Percentiles rank a stretch among this genome's conserved stretches.
Conservation (phyloP, 2,113 vertebrate genomes). For the Camarhynchus parvulus region DNA sequence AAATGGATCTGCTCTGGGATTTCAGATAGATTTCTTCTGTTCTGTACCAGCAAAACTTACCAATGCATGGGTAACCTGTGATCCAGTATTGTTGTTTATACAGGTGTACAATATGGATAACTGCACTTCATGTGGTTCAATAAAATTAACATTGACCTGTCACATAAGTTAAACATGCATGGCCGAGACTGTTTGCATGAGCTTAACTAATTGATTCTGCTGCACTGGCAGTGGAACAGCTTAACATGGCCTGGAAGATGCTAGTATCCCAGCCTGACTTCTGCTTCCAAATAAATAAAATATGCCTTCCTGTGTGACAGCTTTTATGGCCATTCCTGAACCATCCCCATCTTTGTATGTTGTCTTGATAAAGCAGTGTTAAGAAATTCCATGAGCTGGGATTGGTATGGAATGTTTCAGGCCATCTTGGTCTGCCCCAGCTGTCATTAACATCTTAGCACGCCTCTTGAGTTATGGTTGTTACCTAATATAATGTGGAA, state of each 20-base stretch:
- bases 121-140: neutral
- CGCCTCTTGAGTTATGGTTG: neutral
- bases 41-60: neutral
- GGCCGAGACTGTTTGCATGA: neutral
- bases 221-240: neutral
- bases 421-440: neutral
- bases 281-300: neutral
- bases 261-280: neutral
- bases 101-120: neutral
- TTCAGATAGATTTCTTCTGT: neutral
- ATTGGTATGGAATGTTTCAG: neutral
- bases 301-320: neutral
- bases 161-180: neutral
- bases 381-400: neutral
- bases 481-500: neutral
- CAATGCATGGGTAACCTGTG: neutral
- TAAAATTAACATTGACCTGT: neutral
- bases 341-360: neutral
- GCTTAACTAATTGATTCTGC: neutral
- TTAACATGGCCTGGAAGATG: neutral
- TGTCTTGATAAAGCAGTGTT: neutral
- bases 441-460: neutral
- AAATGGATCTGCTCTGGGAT: neutral
- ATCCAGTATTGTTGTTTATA: neutral
- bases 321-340: neutral